Evolutionary conservation across 64 coral and sea anemone species (phyloP).

Genomic region (Acropora yongei): DNA sequence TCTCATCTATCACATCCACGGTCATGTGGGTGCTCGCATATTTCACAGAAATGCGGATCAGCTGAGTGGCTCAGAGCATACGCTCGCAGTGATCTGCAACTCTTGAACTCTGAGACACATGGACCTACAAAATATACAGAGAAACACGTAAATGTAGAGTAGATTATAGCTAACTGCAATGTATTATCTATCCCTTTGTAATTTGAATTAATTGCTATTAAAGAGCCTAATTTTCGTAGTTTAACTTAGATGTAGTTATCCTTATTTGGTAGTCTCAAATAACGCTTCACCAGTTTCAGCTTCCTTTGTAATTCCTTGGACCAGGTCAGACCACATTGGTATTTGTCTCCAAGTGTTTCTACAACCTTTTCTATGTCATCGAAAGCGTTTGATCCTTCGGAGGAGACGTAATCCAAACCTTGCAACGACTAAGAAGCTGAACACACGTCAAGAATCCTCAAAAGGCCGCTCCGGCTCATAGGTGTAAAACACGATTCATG

Average conservation of each 20-base stretch:
- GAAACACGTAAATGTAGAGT: background rate
- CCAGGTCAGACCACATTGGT: background rate
- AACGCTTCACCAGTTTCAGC: background rate
- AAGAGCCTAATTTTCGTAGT: background rate
- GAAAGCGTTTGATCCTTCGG: background rate
- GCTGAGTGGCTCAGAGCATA: background rate
- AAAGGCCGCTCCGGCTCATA: background rate
- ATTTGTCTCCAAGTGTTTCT: background rate
- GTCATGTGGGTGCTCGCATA: background rate
- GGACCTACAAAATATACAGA: background rate
- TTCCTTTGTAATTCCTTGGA: background rate
- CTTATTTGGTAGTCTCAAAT: background rate
- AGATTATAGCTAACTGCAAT: background rate
- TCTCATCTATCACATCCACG: background rate
- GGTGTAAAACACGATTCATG: background rate
- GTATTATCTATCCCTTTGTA: background rate
- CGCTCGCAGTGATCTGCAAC: background rate
- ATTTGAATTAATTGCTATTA: too few relatives aligned
- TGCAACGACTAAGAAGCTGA: slow-evolving; percentile 18
- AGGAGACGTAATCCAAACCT: background rate
- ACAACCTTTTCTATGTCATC: background rate
- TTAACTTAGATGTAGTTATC: background rate
- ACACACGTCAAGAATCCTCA: slow-evolving; percentile 29
- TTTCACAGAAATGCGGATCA: background rate
- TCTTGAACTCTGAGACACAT: background rate